Percentiles rank a stretch among this genome's conserved stretches.
Evolutionary conservation across 2,797 vertebrate genomes (phyloP).

Genomic region (Eulemur rubriventer): DNA sequence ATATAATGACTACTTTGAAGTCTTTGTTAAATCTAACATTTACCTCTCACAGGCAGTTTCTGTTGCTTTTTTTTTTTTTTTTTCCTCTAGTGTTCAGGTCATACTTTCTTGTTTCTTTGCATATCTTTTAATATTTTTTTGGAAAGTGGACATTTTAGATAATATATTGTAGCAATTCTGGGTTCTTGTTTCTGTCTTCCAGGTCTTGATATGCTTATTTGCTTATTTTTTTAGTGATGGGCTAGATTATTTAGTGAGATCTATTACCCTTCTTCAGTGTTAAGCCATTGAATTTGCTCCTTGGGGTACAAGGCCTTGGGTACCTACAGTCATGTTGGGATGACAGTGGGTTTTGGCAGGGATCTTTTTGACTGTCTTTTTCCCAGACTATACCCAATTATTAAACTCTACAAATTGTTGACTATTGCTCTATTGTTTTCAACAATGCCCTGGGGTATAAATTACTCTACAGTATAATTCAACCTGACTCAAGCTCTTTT

Average conservation of each 20-base stretch:
- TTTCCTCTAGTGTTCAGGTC: background rate
- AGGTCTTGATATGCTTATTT: background rate
- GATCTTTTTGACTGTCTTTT: background rate
- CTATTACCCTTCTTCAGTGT: background rate
- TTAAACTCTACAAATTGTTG: background rate
- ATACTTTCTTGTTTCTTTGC: background rate
- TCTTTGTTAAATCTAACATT: background rate
- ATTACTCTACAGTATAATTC: background rate
- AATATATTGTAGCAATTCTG: background rate
- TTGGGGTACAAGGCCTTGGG: background rate
- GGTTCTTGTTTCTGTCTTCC: background rate
- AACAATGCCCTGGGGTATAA: background rate
- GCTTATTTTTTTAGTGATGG: background rate
- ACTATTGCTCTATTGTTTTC: background rate
- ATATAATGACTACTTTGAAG: background rate
- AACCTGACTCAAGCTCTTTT: background rate
- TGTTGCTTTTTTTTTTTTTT: background rate
- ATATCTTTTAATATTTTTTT: background rate
- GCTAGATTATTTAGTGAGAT: background rate
- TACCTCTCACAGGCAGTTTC: background rate
- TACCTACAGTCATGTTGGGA: background rate
- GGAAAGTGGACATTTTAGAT: background rate
- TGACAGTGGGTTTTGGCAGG: background rate
- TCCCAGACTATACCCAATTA: background rate
- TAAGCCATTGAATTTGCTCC: background rate